Conservation (phyloP, 2,113 vertebrate species). For the Pseudopodoces humilis region DNA sequence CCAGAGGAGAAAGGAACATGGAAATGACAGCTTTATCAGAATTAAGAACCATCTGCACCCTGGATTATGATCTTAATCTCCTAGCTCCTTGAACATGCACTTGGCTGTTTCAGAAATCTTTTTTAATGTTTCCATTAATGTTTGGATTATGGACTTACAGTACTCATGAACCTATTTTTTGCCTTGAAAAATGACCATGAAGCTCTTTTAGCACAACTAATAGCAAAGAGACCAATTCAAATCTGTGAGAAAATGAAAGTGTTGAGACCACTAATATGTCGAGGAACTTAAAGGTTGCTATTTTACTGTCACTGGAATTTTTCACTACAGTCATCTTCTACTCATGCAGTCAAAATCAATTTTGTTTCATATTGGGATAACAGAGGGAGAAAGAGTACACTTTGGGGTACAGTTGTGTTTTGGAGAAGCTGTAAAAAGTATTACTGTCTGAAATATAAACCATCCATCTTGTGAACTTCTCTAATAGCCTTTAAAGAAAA, state of each 20-base stretch:
- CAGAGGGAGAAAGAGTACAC: accelerated
- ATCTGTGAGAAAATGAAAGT: background rate
- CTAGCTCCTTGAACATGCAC: background rate
- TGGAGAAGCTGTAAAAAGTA: background rate
- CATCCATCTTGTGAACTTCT: background rate
- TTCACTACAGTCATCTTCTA: background rate
- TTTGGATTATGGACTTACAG: background rate
- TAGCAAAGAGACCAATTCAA: background rate
- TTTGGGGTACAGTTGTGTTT: background rate
- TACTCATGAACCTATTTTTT: background rate
- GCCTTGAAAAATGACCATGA: background rate
- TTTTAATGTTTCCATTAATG: background rate
- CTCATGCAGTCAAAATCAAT: background rate
- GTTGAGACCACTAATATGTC: background rate
- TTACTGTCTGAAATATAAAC: background rate
- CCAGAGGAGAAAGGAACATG: background rate
- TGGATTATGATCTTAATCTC: background rate
- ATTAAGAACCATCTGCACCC: background rate
- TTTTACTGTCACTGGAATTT: background rate
- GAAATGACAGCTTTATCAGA: background rate
- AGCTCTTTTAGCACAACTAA: background rate
- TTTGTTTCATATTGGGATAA: background rate
- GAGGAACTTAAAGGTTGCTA: background rate
- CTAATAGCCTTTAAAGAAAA: background rate
- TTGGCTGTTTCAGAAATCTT: background rate